Evolutionary conservation across 2,888 invertebrate genomes (phyloP).

Genomic region (Hybos culiciformis): DNA sequence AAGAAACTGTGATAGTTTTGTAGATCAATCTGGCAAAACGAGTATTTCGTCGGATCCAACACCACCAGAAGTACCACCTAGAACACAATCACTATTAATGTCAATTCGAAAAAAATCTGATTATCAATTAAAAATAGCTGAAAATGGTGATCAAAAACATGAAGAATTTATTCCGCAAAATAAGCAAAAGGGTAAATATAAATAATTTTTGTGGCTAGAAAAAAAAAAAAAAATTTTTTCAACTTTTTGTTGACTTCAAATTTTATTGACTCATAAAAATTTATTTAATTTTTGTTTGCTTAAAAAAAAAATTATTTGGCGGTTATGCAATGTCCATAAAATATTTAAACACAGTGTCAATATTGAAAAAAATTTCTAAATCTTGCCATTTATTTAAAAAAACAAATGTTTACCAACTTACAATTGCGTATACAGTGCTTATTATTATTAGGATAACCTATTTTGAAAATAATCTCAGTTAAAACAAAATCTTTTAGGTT

Average conservation of each 20-base stretch:
- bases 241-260: neutral
- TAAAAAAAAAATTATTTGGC: neutral
- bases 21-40: constrained; percentile 13
- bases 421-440: too few species aligned
- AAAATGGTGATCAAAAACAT: constrained; percentile 34
- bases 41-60: constrained; percentile 61
- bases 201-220: neutral
- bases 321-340: neutral
- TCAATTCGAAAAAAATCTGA: constrained; percentile 34
- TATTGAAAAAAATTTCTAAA: too few species aligned
- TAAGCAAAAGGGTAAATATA: constrained; percentile 24
- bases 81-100: constrained; percentile 62
- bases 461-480: too few species aligned
- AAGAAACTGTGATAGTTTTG: constrained; percentile 7
- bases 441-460: too few species aligned
- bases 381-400: too few species aligned
- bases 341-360: neutral
- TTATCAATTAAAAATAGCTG: constrained; percentile 35
- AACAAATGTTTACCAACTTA: too few species aligned
- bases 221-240: neutral
- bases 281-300: too few species aligned
- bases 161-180: constrained; percentile 35
- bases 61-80: constrained; percentile 74
- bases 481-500: too few species aligned
- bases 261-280: neutral